Conservation (phyloP, 2,797 vertebrate species). For the Apogon talboti region DNA sequence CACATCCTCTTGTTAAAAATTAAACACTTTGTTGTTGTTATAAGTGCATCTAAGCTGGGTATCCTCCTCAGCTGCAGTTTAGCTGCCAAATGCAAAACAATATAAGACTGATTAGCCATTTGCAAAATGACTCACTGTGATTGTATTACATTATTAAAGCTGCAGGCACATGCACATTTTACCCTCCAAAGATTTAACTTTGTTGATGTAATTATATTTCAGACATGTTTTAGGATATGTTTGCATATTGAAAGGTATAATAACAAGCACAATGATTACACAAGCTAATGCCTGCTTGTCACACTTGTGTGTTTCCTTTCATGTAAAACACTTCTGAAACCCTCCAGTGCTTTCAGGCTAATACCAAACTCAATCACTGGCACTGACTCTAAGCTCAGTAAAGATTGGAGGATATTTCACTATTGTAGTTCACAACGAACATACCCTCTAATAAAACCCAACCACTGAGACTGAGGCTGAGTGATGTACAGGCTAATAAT, state of each 20-base stretch:
- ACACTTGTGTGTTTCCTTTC: conserved; percentile 29
- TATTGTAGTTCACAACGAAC: conserved; percentile 35
- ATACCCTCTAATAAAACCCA: conserved; percentile 54
- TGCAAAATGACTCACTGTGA: conserved; percentile 13
- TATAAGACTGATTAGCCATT: conserved; percentile 43
- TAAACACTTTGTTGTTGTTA: not conserved
- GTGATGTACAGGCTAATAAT: conserved; percentile 56
- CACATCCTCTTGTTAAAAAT: conserved; percentile 1
- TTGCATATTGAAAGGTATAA: conserved; percentile 37
- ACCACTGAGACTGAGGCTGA: conserved; percentile 57
- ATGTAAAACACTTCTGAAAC: conserved; percentile 31
- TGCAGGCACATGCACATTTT: conserved; percentile 17
- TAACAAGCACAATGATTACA: conserved; percentile 43
- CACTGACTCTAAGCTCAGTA: conserved; percentile 29
- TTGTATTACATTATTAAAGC: not conserved
- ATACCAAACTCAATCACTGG: conserved; percentile 37
- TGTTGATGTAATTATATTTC: conserved; percentile 31
- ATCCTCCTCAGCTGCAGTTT: not conserved
- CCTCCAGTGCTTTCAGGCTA: conserved; percentile 21
- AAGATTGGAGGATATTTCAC: conserved; percentile 22
- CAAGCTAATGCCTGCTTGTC: conserved; percentile 22
- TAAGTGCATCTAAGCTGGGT: not conserved
- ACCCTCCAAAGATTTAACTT: conserved; percentile 22
- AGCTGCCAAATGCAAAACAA: conserved; percentile 30
- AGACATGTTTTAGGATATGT: conserved; percentile 31